phyloP scores from a whole-genome alignment of 2,113 vertebrate genomes.

The Grus americana region DNA sequence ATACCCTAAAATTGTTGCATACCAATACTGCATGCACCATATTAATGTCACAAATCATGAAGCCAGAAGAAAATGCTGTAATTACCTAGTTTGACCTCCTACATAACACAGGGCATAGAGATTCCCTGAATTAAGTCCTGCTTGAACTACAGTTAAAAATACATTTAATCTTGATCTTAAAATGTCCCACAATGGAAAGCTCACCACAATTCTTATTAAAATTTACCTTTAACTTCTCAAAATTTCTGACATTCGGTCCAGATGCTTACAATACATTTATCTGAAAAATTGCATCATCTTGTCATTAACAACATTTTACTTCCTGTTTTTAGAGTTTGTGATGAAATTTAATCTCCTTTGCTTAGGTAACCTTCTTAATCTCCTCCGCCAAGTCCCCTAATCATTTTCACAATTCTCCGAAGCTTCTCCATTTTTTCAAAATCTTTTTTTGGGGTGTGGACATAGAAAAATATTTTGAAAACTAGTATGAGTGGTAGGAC shows the following conservation, averaged over 20 bases:
- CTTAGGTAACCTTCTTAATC: not conserved
- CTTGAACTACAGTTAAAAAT: not conserved
- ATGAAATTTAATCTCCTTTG: not conserved
- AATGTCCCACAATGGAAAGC: not conserved
- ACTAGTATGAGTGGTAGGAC: not conserved
- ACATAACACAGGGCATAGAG: not conserved
- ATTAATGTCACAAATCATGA: not conserved
- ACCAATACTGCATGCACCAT: not conserved
- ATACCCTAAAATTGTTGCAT: not conserved
- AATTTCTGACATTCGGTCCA: not conserved
- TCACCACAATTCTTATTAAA: not conserved
- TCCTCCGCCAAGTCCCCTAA: not conserved
- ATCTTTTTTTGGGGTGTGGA: not conserved
- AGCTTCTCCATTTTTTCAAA: not conserved
- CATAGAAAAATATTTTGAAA: not conserved
- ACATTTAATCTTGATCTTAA: not conserved
- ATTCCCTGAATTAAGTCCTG: not conserved
- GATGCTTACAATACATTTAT: not conserved
- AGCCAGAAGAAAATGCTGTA: not conserved
- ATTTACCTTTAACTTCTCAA: not conserved
- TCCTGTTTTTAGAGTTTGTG: not conserved
- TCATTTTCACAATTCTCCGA: not conserved
- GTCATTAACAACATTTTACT: not conserved
- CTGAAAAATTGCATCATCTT: not conserved
- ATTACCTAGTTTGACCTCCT: not conserved